Percentiles rank a stretch among this genome's conserved stretches.
These are phyloP conservation scores for Lophura nycthemera DNA, from an alignment of 2,113 vertebrate species.

Conservation along the genomic window DNA sequence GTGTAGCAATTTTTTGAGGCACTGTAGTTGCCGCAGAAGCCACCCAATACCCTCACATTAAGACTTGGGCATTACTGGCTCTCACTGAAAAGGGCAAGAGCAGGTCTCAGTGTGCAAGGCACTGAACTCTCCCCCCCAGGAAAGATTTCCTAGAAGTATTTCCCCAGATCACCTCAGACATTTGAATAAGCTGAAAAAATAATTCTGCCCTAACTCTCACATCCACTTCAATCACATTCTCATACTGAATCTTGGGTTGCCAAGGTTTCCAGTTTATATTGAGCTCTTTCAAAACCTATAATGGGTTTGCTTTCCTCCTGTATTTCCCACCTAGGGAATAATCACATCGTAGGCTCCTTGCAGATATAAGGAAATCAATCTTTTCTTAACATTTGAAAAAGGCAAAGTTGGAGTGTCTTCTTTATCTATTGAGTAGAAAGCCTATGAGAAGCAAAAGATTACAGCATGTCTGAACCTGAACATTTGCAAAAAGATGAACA, in stretches of 20 bases:
- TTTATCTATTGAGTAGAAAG: background rate
- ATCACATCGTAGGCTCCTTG: background rate
- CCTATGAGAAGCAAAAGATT: background rate
- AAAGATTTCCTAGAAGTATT: background rate
- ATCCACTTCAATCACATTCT: background rate
- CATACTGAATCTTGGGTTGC: background rate
- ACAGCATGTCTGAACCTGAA: background rate
- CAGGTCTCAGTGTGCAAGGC: background rate
- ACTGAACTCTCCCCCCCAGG: background rate
- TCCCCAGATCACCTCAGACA: background rate
- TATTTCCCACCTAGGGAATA: background rate
- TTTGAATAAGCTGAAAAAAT: background rate
- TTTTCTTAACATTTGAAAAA: slow-evolving; percentile 23
- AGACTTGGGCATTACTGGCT: background rate
- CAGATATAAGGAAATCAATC: slow-evolving; percentile 3
- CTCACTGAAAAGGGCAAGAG: background rate
- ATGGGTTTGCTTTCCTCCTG: background rate
- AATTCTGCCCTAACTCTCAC: background rate
- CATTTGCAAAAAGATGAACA: background rate
- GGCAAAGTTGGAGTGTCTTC: background rate
- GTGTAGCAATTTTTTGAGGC: background rate
- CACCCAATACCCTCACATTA: background rate
- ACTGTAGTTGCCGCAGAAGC: background rate
- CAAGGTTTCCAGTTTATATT: background rate
- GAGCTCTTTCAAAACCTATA: background rate